Conservation (phyloP, 2,113 vertebrate species). For the Galbula dea region DNA sequence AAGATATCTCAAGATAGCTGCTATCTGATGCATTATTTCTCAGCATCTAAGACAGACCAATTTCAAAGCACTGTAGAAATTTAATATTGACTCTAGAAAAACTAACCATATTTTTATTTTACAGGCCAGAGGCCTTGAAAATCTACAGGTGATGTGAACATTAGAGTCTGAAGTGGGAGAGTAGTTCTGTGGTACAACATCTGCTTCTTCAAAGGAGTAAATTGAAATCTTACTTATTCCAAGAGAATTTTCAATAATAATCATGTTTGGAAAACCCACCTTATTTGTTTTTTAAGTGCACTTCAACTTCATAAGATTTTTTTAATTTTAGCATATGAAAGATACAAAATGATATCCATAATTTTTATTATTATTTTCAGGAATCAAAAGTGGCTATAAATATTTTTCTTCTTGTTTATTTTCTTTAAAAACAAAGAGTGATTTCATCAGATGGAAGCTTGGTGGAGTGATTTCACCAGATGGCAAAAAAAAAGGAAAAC, state of each 20-base stretch:
- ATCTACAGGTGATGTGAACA: not conserved
- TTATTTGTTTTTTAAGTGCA: not conserved
- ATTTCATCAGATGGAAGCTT: not conserved
- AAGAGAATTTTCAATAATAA: not conserved
- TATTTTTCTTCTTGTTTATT: not conserved
- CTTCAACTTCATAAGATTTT: not conserved
- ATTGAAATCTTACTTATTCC: not conserved
- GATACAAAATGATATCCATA: not conserved
- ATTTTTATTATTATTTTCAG: not conserved
- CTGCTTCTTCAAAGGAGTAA: not conserved
- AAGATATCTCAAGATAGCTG: not conserved
- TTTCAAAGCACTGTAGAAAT: not conserved
- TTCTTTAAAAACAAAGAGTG: not conserved
- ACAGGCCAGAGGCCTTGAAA: not conserved
- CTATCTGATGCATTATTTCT: not conserved
- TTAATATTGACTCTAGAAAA: not conserved
- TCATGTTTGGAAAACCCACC: accelerated
- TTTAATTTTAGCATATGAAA: not conserved
- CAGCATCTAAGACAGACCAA: not conserved
- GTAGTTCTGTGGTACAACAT: not conserved
- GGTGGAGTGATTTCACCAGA: not conserved
- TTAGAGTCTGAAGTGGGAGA: not conserved
- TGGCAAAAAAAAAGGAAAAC: not conserved
- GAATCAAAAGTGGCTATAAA: not conserved
- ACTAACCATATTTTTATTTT: not conserved